phyloP scores from a whole-genome alignment of 2,888 invertebrate species.

The Euzophera pinguis region DNA sequence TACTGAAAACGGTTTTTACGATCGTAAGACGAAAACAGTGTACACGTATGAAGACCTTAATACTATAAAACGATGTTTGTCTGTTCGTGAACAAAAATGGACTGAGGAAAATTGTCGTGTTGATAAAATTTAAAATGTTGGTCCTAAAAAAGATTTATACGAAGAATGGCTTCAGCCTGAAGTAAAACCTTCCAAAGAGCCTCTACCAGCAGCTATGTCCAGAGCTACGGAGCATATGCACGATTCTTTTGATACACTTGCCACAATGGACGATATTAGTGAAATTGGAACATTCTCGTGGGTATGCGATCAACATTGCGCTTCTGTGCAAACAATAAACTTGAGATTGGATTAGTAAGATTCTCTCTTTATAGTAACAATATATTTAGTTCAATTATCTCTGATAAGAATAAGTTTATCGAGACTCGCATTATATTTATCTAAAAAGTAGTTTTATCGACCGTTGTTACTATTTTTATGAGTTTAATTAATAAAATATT shows the following conservation, averaged over 20 bases:
- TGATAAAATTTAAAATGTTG: not conserved
- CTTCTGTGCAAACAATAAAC: not conserved
- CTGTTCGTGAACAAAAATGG: not conserved
- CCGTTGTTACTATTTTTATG: no score
- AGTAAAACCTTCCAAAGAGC: not conserved
- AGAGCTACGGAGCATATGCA: no score
- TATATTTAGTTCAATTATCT: no score
- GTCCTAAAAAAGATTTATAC: not conserved
- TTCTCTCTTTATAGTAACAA: no score
- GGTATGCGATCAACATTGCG: not conserved
- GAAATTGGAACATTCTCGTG: not conserved
- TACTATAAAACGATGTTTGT: conserved; percentile 35
- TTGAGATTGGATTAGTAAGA: no score
- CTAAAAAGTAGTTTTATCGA: no score
- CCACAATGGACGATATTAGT: no score
- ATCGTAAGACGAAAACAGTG: conserved; percentile 66
- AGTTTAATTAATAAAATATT: no score
- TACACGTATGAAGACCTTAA: conserved; percentile 52
- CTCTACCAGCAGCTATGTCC: not conserved
- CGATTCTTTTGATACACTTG: no score
- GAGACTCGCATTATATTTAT: no score
- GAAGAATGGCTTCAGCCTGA: not conserved
- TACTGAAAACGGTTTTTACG: conserved; percentile 85
- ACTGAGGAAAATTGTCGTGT: not conserved
- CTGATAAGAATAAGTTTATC: no score